Conservation (phyloP, 1,140 invertebrate species). For the Drosophila setifemur region DNA sequence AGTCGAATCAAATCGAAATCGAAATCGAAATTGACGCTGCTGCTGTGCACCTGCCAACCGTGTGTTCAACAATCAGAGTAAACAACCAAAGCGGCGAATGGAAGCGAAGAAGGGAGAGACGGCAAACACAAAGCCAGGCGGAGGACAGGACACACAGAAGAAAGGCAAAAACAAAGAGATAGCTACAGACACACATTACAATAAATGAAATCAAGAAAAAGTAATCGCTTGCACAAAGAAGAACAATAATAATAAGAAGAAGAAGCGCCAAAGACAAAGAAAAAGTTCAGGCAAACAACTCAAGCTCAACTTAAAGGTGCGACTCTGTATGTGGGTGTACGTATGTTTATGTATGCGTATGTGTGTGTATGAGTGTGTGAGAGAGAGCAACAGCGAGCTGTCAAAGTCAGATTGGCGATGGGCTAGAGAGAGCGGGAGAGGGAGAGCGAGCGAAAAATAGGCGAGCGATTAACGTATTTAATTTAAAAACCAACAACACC, state of each 20-base stretch:
- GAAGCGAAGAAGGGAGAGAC: not conserved
- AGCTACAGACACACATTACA: not conserved
- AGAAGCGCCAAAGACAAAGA: slow-evolving; percentile 41
- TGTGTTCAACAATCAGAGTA: slow-evolving; percentile 47
- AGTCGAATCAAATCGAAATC: slow-evolving; percentile 4
- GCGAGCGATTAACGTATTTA: slow-evolving; percentile 63
- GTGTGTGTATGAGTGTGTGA: not conserved
- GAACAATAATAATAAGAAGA: not conserved
- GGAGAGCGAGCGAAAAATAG: slow-evolving; percentile 20
- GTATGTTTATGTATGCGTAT: not conserved
- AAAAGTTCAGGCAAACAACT: slow-evolving; percentile 50
- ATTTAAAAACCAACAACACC: slow-evolving; percentile 67
- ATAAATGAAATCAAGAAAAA: slow-evolving; percentile 45
- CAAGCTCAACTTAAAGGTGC: slow-evolving; percentile 47
- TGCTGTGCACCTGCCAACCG: slow-evolving; percentile 55
- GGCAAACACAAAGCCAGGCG: slow-evolving; percentile 4
- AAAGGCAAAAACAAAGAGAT: slow-evolving; percentile 5
- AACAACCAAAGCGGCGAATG: slow-evolving; percentile 41
- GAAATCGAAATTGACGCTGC: slow-evolving; percentile 15
- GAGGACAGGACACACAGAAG: not conserved
- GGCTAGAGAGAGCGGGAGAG: not conserved
- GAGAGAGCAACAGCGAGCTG: slow-evolving; percentile 27
- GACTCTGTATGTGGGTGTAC: slow-evolving; percentile 7
- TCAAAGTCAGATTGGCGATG: slow-evolving; percentile 29
- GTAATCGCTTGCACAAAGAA: slow-evolving; percentile 22